Conservation (phyloP, 2,797 vertebrate species). For the Periophthalmus magnuspinnatus region DNA sequence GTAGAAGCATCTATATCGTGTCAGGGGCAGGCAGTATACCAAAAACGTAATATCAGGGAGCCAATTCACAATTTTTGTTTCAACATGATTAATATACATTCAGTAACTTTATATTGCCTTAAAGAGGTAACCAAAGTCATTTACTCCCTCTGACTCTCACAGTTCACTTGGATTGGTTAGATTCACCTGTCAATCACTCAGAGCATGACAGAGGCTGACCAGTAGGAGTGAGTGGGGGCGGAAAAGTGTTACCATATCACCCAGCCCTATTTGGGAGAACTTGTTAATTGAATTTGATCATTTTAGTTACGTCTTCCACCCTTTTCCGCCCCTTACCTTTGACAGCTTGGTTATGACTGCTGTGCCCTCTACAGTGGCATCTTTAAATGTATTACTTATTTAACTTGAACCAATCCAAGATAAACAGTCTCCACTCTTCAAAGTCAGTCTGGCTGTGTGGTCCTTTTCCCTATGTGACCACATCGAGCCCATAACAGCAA, state of each 20-base stretch:
- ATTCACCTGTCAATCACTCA: not conserved
- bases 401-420: constrained; percentile 41
- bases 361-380: constrained; percentile 28
- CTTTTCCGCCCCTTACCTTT: not conserved
- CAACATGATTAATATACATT: no score
- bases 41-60: no score
- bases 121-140: not conserved
- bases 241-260: not conserved
- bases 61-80: no score
- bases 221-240: not conserved
- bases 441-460: constrained; percentile 52
- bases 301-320: not conserved
- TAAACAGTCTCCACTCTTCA: constrained; percentile 48
- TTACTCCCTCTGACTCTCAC: not conserved
- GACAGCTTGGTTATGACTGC: not conserved
- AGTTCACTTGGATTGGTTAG: not conserved
- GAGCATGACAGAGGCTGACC: not conserved
- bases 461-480: constrained; percentile 28
- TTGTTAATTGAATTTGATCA: not conserved
- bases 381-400: constrained; percentile 44
- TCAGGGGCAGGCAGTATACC: no score
- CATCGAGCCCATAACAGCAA: constrained; percentile 8
- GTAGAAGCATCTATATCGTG: no score
- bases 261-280: not conserved
- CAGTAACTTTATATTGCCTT: not conserved